These are phyloP conservation scores for Chiridota heheva DNA, from an alignment of 35 echinoderm and acorn worm genomes.

Conservation along the genomic window DNA sequence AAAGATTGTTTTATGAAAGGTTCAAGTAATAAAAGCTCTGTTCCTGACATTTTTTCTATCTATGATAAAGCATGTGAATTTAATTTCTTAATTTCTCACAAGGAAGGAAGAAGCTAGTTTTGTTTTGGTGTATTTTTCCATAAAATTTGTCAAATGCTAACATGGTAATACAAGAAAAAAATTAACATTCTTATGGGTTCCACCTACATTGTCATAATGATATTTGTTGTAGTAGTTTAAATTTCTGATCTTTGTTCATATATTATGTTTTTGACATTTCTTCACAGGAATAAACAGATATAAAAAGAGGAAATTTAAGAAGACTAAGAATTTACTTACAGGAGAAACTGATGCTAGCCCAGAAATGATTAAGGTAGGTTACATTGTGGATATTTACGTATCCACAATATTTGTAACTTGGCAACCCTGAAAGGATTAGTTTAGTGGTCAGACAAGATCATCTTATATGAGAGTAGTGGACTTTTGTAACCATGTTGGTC, in stretches of 20 bases:
- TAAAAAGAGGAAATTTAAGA: conserved; percentile 91
- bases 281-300: conserved; percentile 84
- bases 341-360: conserved; percentile 92
- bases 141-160: too few relatives aligned
- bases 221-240: neutral
- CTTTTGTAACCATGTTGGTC: too few relatives aligned
- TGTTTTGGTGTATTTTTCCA: too few relatives aligned
- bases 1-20: too few relatives aligned
- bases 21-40: too few relatives aligned
- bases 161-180: too few relatives aligned
- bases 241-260: neutral
- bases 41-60: too few relatives aligned
- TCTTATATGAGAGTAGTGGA: neutral
- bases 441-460: neutral
- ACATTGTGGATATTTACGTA: neutral
- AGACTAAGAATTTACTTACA: conserved; percentile 93
- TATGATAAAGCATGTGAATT: too few relatives aligned
- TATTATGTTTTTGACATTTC: conserved; percentile 6
- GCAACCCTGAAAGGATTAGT: neutral
- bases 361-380: conserved; percentile 86
- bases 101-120: too few relatives aligned
- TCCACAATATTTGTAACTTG: neutral
- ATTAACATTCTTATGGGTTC: too few relatives aligned
- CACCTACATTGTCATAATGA: neutral
- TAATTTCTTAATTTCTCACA: too few relatives aligned